Evolutionary conservation across 2,113 vertebrate species (phyloP).

Genomic region (Cricetomys ansorgei): DNA sequence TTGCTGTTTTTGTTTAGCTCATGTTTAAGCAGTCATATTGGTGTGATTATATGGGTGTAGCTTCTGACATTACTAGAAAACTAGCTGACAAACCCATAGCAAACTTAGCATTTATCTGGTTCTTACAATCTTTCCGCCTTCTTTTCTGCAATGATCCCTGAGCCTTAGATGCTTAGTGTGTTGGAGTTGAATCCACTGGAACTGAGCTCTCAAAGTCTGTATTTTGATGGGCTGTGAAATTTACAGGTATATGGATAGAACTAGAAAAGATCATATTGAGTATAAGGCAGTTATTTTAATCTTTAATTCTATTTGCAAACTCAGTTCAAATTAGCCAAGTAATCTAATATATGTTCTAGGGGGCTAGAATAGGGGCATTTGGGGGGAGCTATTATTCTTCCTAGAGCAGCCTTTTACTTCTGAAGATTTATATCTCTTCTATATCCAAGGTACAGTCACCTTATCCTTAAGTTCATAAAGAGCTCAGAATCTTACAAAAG

Average conservation of each 20-base stretch:
- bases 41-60: background rate
- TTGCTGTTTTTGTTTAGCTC: background rate
- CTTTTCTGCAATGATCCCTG: background rate
- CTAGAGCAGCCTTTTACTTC: background rate
- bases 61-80: background rate
- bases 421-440: background rate
- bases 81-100: background rate
- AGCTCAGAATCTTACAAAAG: background rate
- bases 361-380: background rate
- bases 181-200: background rate
- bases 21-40: background rate
- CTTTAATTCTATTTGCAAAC: background rate
- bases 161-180: background rate
- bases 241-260: background rate
- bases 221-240: background rate
- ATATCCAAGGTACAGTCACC: background rate
- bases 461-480: background rate
- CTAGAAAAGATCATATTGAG: background rate
- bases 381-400: background rate
- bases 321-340: background rate
- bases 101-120: background rate
- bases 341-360: background rate
- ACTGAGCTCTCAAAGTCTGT: background rate
- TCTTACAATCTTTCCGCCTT: background rate
- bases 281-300: background rate